A percentile compares a stretch with the other conserved stretches of the same genome.
Conservation (phyloP, 2,797 vertebrate genomes). For the Alcedo quadribrachys region DNA sequence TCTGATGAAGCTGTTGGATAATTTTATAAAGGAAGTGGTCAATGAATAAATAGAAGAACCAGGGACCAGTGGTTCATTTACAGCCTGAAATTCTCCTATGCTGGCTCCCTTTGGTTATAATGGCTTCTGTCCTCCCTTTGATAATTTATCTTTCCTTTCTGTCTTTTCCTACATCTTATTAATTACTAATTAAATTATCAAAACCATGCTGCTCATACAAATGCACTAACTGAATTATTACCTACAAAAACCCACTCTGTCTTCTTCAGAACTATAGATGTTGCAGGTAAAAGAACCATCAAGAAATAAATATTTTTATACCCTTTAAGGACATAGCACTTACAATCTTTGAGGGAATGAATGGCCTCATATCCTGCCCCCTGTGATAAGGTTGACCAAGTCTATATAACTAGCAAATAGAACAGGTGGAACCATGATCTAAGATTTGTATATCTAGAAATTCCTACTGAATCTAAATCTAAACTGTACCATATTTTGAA, state of each 20-base stretch:
- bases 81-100: neutral
- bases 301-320: neutral
- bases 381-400: neutral
- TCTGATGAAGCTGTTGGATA: neutral
- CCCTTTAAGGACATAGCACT: neutral
- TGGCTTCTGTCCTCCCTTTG: neutral
- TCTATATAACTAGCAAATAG: neutral
- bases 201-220: neutral
- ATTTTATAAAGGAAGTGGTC: neutral
- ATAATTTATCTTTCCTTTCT: neutral
- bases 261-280: neutral
- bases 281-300: neutral
- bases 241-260: neutral
- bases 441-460: neutral
- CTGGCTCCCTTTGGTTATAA: neutral
- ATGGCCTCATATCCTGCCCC: neutral
- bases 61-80: neutral
- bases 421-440: neutral
- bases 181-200: slow-evolving; percentile 2
- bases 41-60: slow-evolving; percentile 19
- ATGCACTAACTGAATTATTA: neutral
- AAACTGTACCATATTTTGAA: neutral
- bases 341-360: neutral
- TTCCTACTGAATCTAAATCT: neutral
- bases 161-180: neutral